Conservation (phyloP, 2,888 invertebrate species). For the Agrochola lota region DNA sequence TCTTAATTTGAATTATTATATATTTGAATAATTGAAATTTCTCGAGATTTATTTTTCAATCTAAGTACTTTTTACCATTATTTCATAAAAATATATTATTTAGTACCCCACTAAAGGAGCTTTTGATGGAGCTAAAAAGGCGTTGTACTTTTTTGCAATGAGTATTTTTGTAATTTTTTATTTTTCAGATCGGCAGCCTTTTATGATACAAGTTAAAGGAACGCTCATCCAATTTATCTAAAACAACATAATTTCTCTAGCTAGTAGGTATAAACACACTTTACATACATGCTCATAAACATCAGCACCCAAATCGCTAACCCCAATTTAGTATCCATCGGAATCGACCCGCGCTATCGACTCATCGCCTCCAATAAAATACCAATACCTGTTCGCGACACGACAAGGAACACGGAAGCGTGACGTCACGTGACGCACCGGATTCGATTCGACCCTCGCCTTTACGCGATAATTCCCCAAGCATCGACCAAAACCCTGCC, state of each 20-base stretch:
- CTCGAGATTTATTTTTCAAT: conserved; percentile 40
- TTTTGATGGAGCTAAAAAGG: neutral
- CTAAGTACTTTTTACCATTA: conserved; percentile 13
- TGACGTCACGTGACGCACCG: conserved; percentile 56
- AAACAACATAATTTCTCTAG: conserved; percentile 11
- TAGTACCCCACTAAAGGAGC: neutral
- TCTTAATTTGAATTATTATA: conserved; percentile 34
- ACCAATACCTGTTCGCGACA: conserved; percentile 63
- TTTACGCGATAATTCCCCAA: conserved; percentile 49
- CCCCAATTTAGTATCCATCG: conserved; percentile 31
- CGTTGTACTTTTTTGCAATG: neutral
- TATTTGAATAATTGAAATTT: too few species aligned
- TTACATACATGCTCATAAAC: conserved; percentile 13
- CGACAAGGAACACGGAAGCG: conserved; percentile 57
- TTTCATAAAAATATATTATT: conserved; percentile 21
- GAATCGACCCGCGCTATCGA: conserved; percentile 50
- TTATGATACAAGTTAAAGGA: neutral
- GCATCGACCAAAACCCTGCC: conserved; percentile 53
- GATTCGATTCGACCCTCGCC: conserved; percentile 59
- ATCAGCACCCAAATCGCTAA: conserved; percentile 31
- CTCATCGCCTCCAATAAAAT: conserved; percentile 67
- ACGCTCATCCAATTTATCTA: neutral
- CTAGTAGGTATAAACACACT: conserved; percentile 5
- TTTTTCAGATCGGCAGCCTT: neutral
- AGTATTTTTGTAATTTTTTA: neutral